phyloP scores from a whole-genome alignment of 2,888 invertebrate genomes.

The Cantharis rustica region DNA sequence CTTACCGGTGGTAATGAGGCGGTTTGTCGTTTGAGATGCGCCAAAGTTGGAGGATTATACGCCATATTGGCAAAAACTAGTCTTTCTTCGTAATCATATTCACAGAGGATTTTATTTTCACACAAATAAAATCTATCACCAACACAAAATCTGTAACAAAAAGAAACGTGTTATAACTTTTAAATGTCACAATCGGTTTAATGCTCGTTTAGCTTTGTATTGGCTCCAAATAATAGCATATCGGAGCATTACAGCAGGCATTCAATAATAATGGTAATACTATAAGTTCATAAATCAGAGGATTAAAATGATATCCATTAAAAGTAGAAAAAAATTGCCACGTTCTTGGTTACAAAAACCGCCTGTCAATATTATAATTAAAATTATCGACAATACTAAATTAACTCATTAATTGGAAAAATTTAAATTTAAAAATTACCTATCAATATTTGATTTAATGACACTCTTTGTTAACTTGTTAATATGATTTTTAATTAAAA shows the following conservation, averaged over 20 bases:
- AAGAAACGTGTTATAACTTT: constrained; percentile 7
- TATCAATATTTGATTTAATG: not conserved
- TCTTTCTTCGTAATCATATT: constrained; percentile 96
- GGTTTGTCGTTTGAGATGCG: constrained; percentile 77
- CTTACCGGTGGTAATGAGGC: constrained; percentile 66
- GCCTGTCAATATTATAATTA: not conserved
- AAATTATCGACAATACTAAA: not conserved
- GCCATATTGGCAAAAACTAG: constrained; percentile 95
- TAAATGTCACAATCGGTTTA: constrained; percentile 10
- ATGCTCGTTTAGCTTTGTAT: constrained; percentile 34
- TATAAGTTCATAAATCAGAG: constrained; percentile 47
- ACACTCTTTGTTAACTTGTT: not conserved
- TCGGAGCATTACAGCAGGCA: constrained; percentile 47
- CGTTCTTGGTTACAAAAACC: not conserved
- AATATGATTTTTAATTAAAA: not conserved
- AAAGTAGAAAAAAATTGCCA: not conserved
- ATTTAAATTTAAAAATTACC: not conserved
- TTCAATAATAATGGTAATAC: constrained; percentile 43
- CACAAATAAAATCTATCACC: constrained; percentile 96
- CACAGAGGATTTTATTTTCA: constrained; percentile 97
- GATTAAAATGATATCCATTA: constrained; percentile 44
- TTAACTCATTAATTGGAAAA: not conserved
- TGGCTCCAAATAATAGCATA: constrained; percentile 45
- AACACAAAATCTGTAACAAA: constrained; percentile 87
- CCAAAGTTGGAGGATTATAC: constrained; percentile 82